These are phyloP conservation scores for Oreotrochilus melanogaster DNA, from an alignment of 2,113 vertebrate species.

Conservation along the genomic window DNA sequence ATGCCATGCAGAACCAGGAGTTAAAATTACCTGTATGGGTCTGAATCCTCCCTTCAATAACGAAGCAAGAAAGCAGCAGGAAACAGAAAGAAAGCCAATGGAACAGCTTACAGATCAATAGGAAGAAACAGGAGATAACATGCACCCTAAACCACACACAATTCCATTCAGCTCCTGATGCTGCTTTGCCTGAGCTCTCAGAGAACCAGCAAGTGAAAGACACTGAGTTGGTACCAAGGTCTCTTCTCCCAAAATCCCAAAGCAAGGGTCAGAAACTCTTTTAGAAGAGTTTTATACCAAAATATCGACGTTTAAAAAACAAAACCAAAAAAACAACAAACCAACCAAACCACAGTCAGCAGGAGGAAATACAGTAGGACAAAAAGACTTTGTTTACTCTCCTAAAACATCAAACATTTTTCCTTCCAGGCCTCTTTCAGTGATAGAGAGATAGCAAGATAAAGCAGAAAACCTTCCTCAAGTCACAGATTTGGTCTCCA, in stretches of 20 bases:
- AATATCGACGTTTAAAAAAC: neutral
- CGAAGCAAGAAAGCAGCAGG: constrained; percentile 91
- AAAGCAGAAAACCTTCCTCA: neutral
- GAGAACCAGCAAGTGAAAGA: constrained; percentile 27
- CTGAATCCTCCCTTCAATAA: constrained; percentile 99
- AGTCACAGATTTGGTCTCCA: neutral
- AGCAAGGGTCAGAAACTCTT: neutral
- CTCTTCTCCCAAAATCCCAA: neutral
- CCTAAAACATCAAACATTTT: neutral
- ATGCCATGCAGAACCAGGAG: constrained; percentile 82
- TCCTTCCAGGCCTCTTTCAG: neutral
- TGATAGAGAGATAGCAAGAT: neutral
- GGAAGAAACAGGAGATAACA: constrained; percentile 73
- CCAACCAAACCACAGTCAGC: neutral
- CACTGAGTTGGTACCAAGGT: neutral
- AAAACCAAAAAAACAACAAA: neutral
- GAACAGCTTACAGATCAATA: constrained; percentile 87
- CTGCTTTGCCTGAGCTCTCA: constrained; percentile 8
- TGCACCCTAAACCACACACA: constrained; percentile 72
- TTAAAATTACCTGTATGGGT: constrained; percentile 88
- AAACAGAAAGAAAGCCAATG: constrained; percentile 97
- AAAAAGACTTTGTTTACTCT: neutral
- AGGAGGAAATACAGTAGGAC: neutral
- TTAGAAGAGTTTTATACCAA: neutral
- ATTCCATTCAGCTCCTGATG: constrained; percentile 14